These are phyloP conservation scores for Eristalis intricaria DNA, from an alignment of 2,888 invertebrate species.

Conservation along the genomic window DNA sequence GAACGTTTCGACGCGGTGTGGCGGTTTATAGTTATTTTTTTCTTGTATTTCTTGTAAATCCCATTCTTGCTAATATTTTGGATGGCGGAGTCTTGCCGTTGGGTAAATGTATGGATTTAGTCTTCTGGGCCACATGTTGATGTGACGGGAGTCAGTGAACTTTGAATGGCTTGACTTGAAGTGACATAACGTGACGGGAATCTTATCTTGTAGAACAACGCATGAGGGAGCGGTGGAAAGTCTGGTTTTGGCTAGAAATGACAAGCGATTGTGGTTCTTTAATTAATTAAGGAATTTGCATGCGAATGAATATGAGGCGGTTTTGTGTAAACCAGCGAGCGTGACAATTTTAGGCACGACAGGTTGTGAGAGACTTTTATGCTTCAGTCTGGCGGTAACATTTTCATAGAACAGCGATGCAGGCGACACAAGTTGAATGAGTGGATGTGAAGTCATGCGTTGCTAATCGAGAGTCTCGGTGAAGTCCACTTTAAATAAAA, in stretches of 20 bases:
- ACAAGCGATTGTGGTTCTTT: not conserved
- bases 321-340: not conserved
- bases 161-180: not conserved
- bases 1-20: slow-evolving; percentile 1
- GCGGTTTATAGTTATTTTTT: not conserved
- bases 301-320: not conserved
- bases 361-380: too few relatives aligned
- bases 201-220: not conserved
- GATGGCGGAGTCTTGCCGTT: not conserved
- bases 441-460: too few relatives aligned
- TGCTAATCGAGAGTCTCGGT: too few relatives aligned
- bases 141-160: slow-evolving; percentile 8
- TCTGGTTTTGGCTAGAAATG: not conserved
- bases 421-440: too few relatives aligned
- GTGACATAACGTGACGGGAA: not conserved
- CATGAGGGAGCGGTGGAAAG: not conserved
- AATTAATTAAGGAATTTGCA: not conserved
- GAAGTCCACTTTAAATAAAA: too few relatives aligned
- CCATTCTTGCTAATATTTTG: not conserved
- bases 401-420: too few relatives aligned
- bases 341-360: not conserved
- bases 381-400: too few relatives aligned
- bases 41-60: not conserved
- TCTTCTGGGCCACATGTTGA: not conserved
- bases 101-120: slow-evolving; percentile 1